Base-by-base conservation (phyloP, 2,113 vertebrate species). In the Bubo scandiacus region DNA sequence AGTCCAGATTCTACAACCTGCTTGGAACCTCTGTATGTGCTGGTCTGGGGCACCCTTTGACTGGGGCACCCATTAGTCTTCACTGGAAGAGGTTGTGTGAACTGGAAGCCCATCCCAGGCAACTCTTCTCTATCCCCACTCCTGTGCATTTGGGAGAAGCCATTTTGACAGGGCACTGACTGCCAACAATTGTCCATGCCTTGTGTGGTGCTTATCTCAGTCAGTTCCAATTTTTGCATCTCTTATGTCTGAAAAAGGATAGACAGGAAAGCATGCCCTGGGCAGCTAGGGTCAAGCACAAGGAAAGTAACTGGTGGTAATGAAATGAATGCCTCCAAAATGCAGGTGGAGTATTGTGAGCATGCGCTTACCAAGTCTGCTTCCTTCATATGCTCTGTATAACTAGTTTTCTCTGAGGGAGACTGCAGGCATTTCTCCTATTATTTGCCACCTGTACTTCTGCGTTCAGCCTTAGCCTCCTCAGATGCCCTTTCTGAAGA, bases 401-500 rank as follows among this genome's bases (percentile, higher is more conserved):
- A 86, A 68, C 36, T 29, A 30, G 7, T 16, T 77, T 40, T 84
- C 26, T 79, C 57, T 1, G 5, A 61, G 45, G 61, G 73, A 0
- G 15, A 61, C 81, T 67, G 62, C 73, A 20, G 54, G 36, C 15
- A 23, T 75, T 96, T 88, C 34, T 59, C 59, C 43, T 23, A 2
- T 80, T 66, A 43, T 23, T 4, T 3, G 18, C 43, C 2, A 1
- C 38, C 73, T 4, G 3, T 81, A 47, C 29, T 51, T 83, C 58
- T 81, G 63, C 1, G 1, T 49, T 80, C 74, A 52, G 54, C 62
- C 9, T 3, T 26, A 92, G 70, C 77, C 57, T 90, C 84, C 87
- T 93, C 84, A 93, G 81, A 82, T 94, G 86, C 68, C 86, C 45
- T 45, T 85, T 36, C 90, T 72, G 54, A 81, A 93, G 78, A 95